Evolutionary conservation across 2,113 vertebrate species (phyloP), one percentile per base, ranked within the genome.

Genomic region (Bubo scandiacus): DNA sequence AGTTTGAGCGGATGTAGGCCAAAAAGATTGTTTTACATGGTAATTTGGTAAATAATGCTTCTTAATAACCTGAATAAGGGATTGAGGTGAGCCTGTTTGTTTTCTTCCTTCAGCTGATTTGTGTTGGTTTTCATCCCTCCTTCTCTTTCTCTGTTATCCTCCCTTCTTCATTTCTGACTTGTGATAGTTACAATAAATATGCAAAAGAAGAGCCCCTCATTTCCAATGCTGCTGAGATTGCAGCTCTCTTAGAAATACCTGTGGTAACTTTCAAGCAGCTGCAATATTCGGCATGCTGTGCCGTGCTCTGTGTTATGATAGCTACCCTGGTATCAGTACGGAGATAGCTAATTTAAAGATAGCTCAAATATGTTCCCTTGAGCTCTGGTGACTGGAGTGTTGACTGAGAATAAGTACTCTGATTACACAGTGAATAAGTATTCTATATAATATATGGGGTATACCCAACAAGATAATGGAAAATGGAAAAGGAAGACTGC

Each of bases 341-440:
- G 49, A 85, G 89, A 93, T 75, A 87, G 49, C 83, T 89, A 95
- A 92, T 96, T 96, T 91, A 90, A 94, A 96, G 94, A 95, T 95
- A 94, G 87, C 74, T 87, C 84, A 84, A 80, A 79, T 82, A 73
- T 61, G 87, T 90, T 97, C 84, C 91, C 87, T 54, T 75, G 90
- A 94, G 93, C 90, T 68, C 43, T 68, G 49, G 61, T 55, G 84
- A 63, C 86, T 75, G 77, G 38, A 92, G 91, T 91, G 86, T 84
- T 94, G 52, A 82, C 87, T 93, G 57, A 90, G 94, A 95, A 68
- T 95, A 87, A 96, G 78, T 94, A n/a, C 74, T 94, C 58, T 95
- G 96, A 94, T 96, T 95, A 93, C 85, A 91, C 6, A 2, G 81
- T 91, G 84, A 89, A 42, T 87, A 83, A 91, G 87, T 65, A 80